Conservation (phyloP, 2,113 vertebrate species). For the Hyperoodon ampullatus region DNA sequence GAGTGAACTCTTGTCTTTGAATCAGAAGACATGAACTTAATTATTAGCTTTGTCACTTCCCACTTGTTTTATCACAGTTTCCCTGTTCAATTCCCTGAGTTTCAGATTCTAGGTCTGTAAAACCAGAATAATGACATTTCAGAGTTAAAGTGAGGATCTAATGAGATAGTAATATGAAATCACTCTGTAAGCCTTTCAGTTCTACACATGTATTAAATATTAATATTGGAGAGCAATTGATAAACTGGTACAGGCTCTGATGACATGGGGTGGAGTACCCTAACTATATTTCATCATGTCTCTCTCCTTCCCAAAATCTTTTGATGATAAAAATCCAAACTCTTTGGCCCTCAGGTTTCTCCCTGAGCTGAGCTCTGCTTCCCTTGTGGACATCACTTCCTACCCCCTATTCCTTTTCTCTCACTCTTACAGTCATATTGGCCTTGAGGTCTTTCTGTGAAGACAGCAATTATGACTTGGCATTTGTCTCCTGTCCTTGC, state of each 20-base stretch:
- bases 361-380: background rate
- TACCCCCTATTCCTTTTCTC: background rate
- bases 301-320: background rate
- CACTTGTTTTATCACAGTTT: background rate
- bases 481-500: background rate
- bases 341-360: background rate
- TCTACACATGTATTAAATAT: background rate
- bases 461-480: background rate
- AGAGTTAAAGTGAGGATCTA: background rate
- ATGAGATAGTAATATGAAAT: background rate
- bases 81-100: background rate
- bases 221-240: background rate
- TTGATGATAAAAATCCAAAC: background rate
- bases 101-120: background rate
- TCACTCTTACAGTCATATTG: accelerated
- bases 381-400: no score
- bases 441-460: background rate
- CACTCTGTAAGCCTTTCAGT: background rate
- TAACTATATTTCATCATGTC: background rate
- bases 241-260: background rate
- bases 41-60: background rate
- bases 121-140: background rate
- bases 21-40: background rate
- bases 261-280: background rate
- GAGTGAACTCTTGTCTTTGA: background rate